A percentile compares a stretch with the other conserved stretches of the same genome.
Evolutionary conservation across 53 echinoderm and acorn worm genomes (phyloP).

Genomic region (Paelopatides confundens): DNA sequence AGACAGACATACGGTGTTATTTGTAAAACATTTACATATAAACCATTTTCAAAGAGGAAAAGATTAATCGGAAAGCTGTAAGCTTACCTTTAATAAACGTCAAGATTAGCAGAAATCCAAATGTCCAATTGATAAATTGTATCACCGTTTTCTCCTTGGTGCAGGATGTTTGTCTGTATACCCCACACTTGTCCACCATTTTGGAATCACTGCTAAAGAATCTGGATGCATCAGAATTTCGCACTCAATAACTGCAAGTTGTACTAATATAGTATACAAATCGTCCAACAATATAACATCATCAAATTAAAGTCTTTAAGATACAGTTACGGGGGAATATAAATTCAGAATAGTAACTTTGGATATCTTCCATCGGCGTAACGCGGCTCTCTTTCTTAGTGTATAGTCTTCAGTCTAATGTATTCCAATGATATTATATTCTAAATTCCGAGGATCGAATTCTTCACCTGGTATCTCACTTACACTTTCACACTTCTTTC

Average conservation of each 20-base stretch:
- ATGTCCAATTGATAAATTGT: neutral
- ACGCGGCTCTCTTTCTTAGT: neutral
- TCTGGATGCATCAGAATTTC: slow-evolving; percentile 31
- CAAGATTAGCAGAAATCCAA: neutral
- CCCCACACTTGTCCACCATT: slow-evolving; percentile 35
- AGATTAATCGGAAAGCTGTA: no score
- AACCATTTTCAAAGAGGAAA: no score
- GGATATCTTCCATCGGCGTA: no score
- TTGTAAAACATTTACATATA: no score
- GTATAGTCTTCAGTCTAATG: neutral
- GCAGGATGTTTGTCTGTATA: neutral
- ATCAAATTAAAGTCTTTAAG: neutral
- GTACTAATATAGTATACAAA: neutral
- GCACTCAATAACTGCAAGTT: neutral
- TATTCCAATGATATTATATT: neutral
- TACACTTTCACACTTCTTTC: neutral
- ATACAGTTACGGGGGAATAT: neutral
- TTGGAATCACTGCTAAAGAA: slow-evolving; percentile 18
- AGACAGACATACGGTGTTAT: no score
- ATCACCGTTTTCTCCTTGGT: slow-evolving; percentile 10
- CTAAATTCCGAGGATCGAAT: no score
- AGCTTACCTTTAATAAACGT: slow-evolving; percentile 21
- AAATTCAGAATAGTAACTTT: neutral
- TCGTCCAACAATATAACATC: neutral
- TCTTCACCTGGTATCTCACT: neutral